These are phyloP conservation scores for Tenebrio molitor DNA, from an alignment of 1,140 invertebrate species.

Conservation along the genomic window DNA sequence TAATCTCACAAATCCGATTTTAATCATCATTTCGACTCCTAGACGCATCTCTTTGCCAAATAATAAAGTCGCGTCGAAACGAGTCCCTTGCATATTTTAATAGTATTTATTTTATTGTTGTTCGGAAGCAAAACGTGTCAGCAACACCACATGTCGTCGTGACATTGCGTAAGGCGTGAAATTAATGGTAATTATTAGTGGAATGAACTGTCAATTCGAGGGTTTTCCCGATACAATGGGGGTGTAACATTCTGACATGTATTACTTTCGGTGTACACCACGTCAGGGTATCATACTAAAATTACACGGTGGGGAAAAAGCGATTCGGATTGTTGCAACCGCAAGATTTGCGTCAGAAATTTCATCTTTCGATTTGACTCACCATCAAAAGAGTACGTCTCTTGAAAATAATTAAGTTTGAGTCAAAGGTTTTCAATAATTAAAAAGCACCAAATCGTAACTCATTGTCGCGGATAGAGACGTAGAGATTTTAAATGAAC, in stretches of 20 bases:
- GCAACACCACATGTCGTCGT: conserved; percentile 41
- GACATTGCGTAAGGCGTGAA: conserved; percentile 58
- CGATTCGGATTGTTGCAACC: not conserved
- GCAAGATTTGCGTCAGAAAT: not conserved
- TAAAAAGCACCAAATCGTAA: conserved; percentile 65
- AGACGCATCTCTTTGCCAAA: conserved; percentile 13
- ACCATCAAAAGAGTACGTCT: conserved; percentile 22
- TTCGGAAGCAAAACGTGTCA: conserved; percentile 12
- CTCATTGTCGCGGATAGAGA: conserved; percentile 63
- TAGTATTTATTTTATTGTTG: conserved; percentile 32
- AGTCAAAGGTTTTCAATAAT: conserved; percentile 64
- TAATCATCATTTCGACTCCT: conserved; percentile 1
- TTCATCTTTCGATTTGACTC: conserved; percentile 13
- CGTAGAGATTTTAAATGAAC: conserved; percentile 64
- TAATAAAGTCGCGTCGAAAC: conserved; percentile 22
- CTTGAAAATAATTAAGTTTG: conserved; percentile 50
- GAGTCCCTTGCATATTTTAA: conserved; percentile 36
- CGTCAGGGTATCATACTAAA: conserved; percentile 34
- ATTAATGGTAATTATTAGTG: conserved; percentile 63
- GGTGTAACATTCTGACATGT: conserved; percentile 55
- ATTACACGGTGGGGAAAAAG: conserved; percentile 25
- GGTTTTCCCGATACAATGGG: conserved; percentile 58
- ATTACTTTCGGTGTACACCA: conserved; percentile 45
- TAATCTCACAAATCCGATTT: conserved; percentile 44
- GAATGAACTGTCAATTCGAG: conserved; percentile 64